phyloP scores from a whole-genome alignment of 2,113 vertebrate genomes.

The Salvelinus fontinalis region DNA sequence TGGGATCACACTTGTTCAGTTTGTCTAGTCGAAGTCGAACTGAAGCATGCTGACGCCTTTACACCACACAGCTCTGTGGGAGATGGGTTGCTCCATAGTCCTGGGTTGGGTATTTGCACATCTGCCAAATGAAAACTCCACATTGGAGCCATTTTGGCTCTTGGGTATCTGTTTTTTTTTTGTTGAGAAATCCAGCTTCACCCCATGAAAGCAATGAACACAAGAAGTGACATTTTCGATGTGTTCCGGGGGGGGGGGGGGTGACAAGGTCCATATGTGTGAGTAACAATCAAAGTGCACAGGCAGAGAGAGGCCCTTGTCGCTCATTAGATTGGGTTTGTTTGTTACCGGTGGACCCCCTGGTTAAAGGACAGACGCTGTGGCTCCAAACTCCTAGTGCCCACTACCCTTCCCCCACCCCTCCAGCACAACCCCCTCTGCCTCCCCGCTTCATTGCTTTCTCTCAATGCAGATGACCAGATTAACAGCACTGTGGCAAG shows the following conservation, averaged over 20 bases:
- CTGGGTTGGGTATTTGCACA: conserved; percentile 31
- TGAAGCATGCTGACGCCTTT: background rate
- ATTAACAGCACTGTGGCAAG: conserved; percentile 22
- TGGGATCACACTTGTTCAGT: no score
- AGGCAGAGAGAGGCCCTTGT: conserved; percentile 19
- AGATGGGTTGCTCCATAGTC: conserved; percentile 14
- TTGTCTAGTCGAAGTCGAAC: no score
- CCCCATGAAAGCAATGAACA: conserved; percentile 28
- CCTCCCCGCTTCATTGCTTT: background rate
- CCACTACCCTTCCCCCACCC: conserved; percentile 23
- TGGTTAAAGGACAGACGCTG: conserved; percentile 60
- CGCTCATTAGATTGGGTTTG: conserved; percentile 62
- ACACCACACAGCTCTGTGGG: conserved; percentile 27
- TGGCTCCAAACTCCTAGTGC: conserved; percentile 60
- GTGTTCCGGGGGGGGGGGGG: conserved; percentile 6
- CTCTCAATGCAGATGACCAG: no score
- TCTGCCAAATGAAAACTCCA: conserved; percentile 17
- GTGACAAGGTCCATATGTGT: conserved; percentile 71
- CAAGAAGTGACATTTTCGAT: conserved; percentile 50
- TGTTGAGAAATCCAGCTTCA: conserved; percentile 35
- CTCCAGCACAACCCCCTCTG: conserved; percentile 17
- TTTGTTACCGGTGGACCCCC: conserved; percentile 64
- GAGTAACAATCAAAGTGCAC: conserved; percentile 65
- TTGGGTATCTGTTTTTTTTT: background rate
- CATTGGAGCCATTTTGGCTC: conserved; percentile 22